phyloP scores from a whole-genome alignment of 2,797 vertebrate genomes.

The Spinibarbus caldwelli region DNA sequence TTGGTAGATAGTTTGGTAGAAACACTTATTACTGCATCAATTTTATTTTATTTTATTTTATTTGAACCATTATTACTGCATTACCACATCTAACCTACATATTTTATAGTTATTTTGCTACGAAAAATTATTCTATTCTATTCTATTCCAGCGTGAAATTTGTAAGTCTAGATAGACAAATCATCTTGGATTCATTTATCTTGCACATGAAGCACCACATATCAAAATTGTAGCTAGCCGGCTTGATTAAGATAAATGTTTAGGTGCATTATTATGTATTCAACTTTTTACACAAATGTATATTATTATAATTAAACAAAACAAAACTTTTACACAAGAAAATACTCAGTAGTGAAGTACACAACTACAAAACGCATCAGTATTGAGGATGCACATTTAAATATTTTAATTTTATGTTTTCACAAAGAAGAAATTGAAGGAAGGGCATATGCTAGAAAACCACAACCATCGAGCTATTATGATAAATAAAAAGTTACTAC shows the following conservation, averaged over 20 bases:
- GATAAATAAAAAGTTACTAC: conserved; percentile 24
- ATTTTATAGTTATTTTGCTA: too few relatives aligned
- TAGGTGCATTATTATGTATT: too few relatives aligned
- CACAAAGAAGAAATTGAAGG: neutral
- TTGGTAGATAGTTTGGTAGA: neutral
- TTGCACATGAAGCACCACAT: neutral
- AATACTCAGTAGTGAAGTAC: neutral
- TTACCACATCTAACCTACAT: too few relatives aligned
- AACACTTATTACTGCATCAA: too few relatives aligned
- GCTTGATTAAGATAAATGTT: neutral
- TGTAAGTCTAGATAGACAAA: neutral
- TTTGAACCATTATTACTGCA: too few relatives aligned
- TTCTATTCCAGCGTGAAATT: neutral
- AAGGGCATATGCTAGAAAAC: neutral
- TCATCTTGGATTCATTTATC: neutral
- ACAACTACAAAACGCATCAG: neutral
- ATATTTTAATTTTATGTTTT: neutral
- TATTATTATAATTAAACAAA: neutral
- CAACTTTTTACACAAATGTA: neutral
- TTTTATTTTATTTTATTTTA: too few relatives aligned
- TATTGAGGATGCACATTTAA: neutral
- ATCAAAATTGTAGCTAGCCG: neutral
- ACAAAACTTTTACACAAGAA: neutral
- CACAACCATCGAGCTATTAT: conserved; percentile 1
- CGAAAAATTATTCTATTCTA: neutral